Evolutionary conservation across 1,140 invertebrate genomes (phyloP).

Genomic region (Plutomurus gul): DNA sequence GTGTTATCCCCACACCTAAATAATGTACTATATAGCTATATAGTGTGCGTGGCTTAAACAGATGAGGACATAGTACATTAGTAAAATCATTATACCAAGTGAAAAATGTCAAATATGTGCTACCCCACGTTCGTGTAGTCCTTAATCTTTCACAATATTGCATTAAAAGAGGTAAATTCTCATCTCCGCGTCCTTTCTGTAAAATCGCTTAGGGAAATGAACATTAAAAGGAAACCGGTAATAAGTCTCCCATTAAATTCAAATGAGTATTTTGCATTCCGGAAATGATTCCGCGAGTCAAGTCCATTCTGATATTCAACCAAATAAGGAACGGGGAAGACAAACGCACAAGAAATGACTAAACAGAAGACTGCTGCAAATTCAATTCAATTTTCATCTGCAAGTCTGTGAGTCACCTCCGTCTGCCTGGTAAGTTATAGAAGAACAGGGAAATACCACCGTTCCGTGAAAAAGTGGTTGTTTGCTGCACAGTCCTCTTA

Average conservation of each 20-base stretch:
- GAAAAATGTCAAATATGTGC: too few relatives aligned
- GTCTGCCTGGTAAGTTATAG: neutral
- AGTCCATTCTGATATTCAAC: neutral
- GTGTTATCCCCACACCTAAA: too few relatives aligned
- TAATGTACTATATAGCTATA: too few relatives aligned
- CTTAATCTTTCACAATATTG: neutral
- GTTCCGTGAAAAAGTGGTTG: too few relatives aligned
- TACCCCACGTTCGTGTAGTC: neutral
- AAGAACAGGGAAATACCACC: too few relatives aligned
- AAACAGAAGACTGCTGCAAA: neutral
- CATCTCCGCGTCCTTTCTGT: neutral
- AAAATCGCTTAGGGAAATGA: slow-evolving; percentile 24
- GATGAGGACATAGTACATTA: too few relatives aligned
- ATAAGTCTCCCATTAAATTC: neutral
- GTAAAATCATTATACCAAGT: too few relatives aligned
- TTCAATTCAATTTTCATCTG: neutral
- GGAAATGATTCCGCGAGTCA: neutral
- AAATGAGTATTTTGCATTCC: slow-evolving; percentile 18
- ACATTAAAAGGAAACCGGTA: neutral
- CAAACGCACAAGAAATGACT: neutral
- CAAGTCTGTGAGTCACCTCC: neutral
- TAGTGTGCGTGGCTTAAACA: too few relatives aligned
- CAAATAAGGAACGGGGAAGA: neutral
- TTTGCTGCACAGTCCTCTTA: too few relatives aligned
- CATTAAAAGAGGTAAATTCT: neutral